Conservation (phyloP, 2,888 invertebrate genomes). For the Drosophila parthenogenetica region DNA sequence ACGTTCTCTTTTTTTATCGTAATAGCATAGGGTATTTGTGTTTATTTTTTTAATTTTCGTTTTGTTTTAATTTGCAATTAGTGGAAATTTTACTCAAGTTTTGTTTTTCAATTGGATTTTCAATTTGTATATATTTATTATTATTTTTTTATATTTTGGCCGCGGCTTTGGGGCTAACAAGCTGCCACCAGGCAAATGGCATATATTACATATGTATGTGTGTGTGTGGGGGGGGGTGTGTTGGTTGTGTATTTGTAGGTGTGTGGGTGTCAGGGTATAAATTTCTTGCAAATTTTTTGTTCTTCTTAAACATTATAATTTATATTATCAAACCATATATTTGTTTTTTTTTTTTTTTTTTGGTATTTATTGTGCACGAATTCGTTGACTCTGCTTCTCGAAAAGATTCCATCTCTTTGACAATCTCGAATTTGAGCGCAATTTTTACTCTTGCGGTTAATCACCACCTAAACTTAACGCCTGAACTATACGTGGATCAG, state of each 20-base stretch:
- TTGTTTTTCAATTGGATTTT: conserved; percentile 23
- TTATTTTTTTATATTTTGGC: conserved; percentile 26
- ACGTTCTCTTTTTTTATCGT: conserved; percentile 13
- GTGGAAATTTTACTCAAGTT: conserved; percentile 53
- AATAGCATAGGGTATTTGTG: conserved; percentile 2
- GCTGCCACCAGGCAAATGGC: conserved; percentile 48
- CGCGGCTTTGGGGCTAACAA: conserved; percentile 58
- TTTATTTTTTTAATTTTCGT: conserved; percentile 17
- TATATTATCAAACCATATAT: conserved; percentile 37
- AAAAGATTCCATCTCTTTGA: conserved; percentile 81
- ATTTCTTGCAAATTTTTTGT: conserved; percentile 34
- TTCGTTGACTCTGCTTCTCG: conserved; percentile 56
- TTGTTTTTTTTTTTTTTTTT: too few species aligned
- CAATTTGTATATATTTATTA: conserved; percentile 19
- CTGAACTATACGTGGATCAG: conserved; percentile 98
- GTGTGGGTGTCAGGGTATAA: conserved; percentile 18
- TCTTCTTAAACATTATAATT: conserved; percentile 3
- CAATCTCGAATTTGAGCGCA: conserved; percentile 92
- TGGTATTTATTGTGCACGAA: conserved; percentile 49
- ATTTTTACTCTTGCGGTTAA: conserved; percentile 90
- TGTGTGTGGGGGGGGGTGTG: conserved; percentile 14
- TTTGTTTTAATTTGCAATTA: conserved; percentile 40
- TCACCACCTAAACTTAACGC: conserved; percentile 94
- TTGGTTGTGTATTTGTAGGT: conserved; percentile 10
- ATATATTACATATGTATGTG: conserved; percentile 38